Evolutionary conservation across 2,888 invertebrate genomes (phyloP), one percentile per base, ranked within the genome.

Genomic region (Cyclophora punctaria): DNA sequence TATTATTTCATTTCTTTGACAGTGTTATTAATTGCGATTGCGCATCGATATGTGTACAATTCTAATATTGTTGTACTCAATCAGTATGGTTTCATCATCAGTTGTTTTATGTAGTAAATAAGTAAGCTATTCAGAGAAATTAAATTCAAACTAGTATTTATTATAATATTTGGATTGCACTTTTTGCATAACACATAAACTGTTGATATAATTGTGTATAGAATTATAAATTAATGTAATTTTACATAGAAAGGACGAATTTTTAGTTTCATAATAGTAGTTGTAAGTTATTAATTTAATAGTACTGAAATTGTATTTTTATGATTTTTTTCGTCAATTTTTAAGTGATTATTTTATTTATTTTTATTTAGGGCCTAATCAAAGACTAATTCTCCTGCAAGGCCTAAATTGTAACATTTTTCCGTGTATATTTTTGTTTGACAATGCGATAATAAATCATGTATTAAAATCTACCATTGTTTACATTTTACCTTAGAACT

Each of bases 151-250:
- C 44, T 53, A 52, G 51, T 60, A 73, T 67, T 64, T 51, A 62
- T 67, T 63, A 62, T 58, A 58, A 71, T 55, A 73, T 72, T 73
- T 74, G 66, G 64, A 79, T 77, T 76, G 84, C 85, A 85, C 84
- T 85, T 81, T 84, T 86, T 85, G 80, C 77, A 79, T 83, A 71
- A 82, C 83, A 85, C 85, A 56, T 74, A 78, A 58, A 75, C 75
- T 85, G 85, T 85, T 85, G 71, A 82, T 80, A 83, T 78, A 73
- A 78, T 71, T 74, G 70, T 82, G 78, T 84, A 81, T 80, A 82
- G 73, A 80, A 59, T 74, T 7, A 20, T 43, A 7, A 43, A 72
- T 71, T 51, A 63, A 60, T 78, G 76, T 81, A 80, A 79, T 79
- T 78, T 77, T 78, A 80, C 68, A 75, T 75, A 68, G 61, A 64